A percentile compares a stretch with the other conserved stretches of the same genome.
phyloP scores from a whole-genome alignment of 2,113 vertebrate species.

The Podarcis muralis region DNA sequence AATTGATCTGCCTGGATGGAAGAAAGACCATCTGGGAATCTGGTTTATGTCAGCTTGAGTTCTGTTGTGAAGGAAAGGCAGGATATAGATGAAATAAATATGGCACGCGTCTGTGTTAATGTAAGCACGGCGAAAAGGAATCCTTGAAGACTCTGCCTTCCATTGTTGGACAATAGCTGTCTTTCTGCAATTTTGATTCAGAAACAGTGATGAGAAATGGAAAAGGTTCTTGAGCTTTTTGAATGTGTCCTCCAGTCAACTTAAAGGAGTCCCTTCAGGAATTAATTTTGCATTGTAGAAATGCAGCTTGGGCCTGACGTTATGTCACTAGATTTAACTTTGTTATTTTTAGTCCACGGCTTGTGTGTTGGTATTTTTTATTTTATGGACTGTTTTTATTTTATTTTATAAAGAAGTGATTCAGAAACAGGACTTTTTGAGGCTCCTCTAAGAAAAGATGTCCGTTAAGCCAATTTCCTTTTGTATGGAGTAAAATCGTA shows the following conservation, averaged over 20 bases:
- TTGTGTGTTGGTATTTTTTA: conserved; percentile 42
- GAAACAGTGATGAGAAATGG: neutral
- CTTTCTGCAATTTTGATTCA: neutral
- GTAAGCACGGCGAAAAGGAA: neutral
- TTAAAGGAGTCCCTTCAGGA: neutral
- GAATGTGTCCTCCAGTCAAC: neutral
- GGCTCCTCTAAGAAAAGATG: conserved; percentile 57
- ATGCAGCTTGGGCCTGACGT: neutral
- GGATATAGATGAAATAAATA: neutral
- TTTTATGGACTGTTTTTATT: neutral
- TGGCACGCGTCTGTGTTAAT: neutral
- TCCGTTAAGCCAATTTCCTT: conserved; percentile 69
- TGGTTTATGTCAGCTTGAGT: neutral
- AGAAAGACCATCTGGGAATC: neutral
- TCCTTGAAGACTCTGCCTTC: neutral
- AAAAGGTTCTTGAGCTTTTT: neutral
- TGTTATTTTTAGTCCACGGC: conserved; percentile 29
- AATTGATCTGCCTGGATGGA: neutral
- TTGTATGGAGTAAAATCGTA: conserved; percentile 57
- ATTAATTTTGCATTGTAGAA: conserved; percentile 13
- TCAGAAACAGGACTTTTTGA: conserved; percentile 48
- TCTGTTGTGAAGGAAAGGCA: neutral
- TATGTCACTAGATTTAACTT: conserved; percentile 22
- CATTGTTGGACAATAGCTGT: neutral
- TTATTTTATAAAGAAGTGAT: conserved; percentile 60